phyloP scores from a whole-genome alignment of 2,888 invertebrate species.

The Sclerodermus sp. region DNA sequence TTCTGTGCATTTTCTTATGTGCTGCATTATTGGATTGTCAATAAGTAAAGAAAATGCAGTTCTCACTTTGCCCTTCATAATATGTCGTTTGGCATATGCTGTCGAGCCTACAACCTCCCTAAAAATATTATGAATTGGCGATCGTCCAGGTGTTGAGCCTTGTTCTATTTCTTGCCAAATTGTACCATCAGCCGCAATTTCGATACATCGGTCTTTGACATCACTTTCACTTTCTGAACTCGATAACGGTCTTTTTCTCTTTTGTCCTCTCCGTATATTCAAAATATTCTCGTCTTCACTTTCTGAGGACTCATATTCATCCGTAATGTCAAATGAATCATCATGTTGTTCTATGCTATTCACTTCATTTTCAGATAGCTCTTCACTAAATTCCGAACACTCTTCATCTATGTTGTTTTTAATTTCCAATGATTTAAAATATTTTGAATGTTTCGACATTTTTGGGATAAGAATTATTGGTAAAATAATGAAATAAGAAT shows the following conservation, averaged over 20 bases:
- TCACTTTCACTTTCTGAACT: conserved; percentile 1
- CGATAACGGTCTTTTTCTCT: conserved; percentile 1
- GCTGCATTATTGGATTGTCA: conserved; percentile 10
- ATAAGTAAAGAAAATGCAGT: conserved; percentile 14
- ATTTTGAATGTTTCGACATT: neutral
- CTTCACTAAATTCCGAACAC: conserved; percentile 1
- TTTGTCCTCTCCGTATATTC: conserved; percentile 1
- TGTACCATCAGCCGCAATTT: conserved; percentile 7
- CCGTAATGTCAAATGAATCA: conserved; percentile 1
- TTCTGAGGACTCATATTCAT: conserved; percentile 1
- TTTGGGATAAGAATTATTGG: neutral
- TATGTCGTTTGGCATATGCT: conserved; percentile 8
- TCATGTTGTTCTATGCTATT: neutral
- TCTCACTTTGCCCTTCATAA: conserved; percentile 12
- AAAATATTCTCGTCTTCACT: neutral
- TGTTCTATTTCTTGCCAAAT: conserved; percentile 5
- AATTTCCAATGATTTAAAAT: neutral
- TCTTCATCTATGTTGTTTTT: neutral
- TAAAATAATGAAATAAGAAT: conserved; percentile 1
- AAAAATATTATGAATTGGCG: conserved; percentile 9
- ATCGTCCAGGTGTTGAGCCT: conserved; percentile 6
- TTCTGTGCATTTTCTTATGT: conserved; percentile 13
- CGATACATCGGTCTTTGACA: conserved; percentile 10
- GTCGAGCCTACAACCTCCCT: conserved; percentile 9
- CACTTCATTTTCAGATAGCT: neutral